These are phyloP conservation scores for Trachemys scripta DNA, from an alignment of 2,113 vertebrate species.

Conservation along the genomic window DNA sequence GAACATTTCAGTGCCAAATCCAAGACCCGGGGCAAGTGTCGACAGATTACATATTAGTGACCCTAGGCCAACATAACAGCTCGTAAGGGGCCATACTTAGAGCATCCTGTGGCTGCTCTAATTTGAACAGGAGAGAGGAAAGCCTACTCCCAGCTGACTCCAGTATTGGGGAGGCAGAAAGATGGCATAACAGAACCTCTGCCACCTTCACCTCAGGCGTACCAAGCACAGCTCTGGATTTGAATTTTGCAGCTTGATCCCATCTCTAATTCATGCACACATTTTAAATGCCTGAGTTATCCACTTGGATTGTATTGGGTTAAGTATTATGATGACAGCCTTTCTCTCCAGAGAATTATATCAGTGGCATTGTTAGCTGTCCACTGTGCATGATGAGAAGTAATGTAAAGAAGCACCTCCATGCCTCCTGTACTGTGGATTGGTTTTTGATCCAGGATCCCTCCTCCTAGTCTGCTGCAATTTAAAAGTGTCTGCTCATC, in stretches of 20 bases:
- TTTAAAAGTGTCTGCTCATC: rapidly evolving
- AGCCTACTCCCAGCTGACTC: rapidly evolving
- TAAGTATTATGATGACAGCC: not conserved
- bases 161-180: rapidly evolving
- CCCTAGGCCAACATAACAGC: not conserved
- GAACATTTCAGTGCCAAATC: not conserved
- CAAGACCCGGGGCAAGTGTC: rapidly evolving
- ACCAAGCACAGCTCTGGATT: rapidly evolving
- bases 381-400: rapidly evolving
- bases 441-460: not conserved
- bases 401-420: not conserved
- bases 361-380: rapidly evolving
- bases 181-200: rapidly evolving
- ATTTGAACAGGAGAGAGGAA: rapidly evolving
- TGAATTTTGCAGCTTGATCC: not conserved
- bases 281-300: rapidly evolving
- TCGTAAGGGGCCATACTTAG: not conserved
- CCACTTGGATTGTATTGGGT: rapidly evolving
- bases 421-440: rapidly evolving
- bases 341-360: not conserved
- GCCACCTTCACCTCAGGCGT: rapidly evolving
- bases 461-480: rapidly evolving
- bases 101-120: not conserved
- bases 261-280: not conserved
- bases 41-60: rapidly evolving